Conservation (phyloP, 92 coral and sea anemone species). For the Actinostola sp. region DNA sequence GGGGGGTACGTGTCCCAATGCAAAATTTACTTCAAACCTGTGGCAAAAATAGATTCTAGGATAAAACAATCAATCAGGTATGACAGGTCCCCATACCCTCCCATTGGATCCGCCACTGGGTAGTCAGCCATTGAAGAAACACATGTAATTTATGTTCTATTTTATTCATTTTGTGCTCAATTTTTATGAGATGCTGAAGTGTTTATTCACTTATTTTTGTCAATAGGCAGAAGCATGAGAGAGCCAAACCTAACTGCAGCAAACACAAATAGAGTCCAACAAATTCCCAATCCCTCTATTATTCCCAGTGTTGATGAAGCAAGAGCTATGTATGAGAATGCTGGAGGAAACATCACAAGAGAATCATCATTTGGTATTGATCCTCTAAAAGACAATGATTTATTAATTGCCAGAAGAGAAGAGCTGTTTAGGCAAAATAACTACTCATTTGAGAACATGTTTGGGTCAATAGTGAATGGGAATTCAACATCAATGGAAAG, state of each 20-base stretch:
- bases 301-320: constrained; percentile 62
- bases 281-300: constrained; percentile 10
- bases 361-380: constrained; percentile 41
- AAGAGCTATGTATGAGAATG: constrained; percentile 40
- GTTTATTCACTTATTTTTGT: neutral
- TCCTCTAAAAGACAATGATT: constrained; percentile 25
- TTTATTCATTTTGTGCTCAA: no score
- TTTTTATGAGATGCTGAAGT: no score
- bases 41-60: no score
- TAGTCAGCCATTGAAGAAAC: no score
- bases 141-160: no score
- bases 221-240: constrained; percentile 25
- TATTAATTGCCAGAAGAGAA: constrained; percentile 39
- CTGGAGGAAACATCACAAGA: constrained; percentile 47
- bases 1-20: no score
- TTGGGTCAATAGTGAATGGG: constrained; percentile 37
- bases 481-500: constrained; percentile 37
- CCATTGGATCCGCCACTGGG: no score
- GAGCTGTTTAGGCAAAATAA: constrained; percentile 23
- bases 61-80: no score
- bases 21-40: no score
- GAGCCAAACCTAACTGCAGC: constrained; percentile 39
- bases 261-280: constrained; percentile 28
- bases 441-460: constrained; percentile 19
- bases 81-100: no score